Evolutionary conservation across 1,140 invertebrate genomes (phyloP).

Genomic region (Anoplophora glabripennis): DNA sequence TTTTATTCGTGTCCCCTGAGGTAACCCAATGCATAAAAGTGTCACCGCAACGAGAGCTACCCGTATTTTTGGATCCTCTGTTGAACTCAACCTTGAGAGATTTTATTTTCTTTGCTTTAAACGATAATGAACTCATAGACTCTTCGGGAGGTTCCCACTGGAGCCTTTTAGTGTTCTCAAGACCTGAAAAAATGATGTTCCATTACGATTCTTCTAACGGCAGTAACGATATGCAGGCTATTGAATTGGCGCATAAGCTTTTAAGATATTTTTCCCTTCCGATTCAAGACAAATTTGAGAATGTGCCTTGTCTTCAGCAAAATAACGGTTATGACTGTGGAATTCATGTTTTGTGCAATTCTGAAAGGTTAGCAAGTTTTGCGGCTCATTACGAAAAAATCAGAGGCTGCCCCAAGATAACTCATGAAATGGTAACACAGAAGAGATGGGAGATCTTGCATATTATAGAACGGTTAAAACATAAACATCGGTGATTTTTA

Average conservation of each 20-base stretch:
- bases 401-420: constrained; percentile 51
- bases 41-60: constrained; percentile 59
- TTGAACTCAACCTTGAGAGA: constrained; percentile 60
- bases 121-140: constrained; percentile 71
- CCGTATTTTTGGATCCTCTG: constrained; percentile 68
- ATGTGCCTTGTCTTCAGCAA: constrained; percentile 67
- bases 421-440: constrained; percentile 29
- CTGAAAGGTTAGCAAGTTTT: constrained; percentile 61
- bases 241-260: constrained; percentile 57
- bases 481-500: background rate
- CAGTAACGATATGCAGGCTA: constrained; percentile 57
- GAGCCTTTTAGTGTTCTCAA: constrained; percentile 71
- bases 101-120: constrained; percentile 84
- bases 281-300: constrained; percentile 51
- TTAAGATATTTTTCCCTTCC: constrained; percentile 54
- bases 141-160: constrained; percentile 82
- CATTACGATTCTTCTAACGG: constrained; percentile 75
- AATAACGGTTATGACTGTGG: constrained; percentile 39
- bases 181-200: constrained; percentile 65
- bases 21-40: constrained; percentile 84
- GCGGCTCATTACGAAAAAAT: constrained; percentile 51
- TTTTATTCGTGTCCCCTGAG: constrained; percentile 81
- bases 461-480: constrained; percentile 42
- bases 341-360: constrained; percentile 59
- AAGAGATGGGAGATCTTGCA: constrained; percentile 46